Base-by-base conservation (phyloP, 2,888 invertebrate species). In the Dugesia japonica region DNA sequence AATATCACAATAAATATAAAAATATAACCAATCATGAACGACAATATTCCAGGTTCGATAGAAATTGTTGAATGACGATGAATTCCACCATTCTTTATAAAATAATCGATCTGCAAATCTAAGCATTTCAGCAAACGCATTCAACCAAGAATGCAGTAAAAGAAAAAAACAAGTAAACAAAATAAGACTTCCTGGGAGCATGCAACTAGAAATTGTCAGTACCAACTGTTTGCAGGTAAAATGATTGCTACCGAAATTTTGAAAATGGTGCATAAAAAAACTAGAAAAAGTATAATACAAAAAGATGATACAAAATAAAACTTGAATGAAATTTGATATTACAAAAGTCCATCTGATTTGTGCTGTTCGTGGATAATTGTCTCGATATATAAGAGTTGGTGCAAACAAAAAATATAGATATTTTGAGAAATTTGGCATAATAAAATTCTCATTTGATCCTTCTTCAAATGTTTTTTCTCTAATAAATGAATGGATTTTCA, bases 21-120 rank as follows among this genome's bases (percentile, higher is more conserved):
- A 89, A 81, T 92, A 91, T 0, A 95, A 87, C 93, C 94, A 97
- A 80, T 92, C 92, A 83, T 94, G 91, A 0, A 95, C 93, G 0
- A 94, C 89, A n/a, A 91, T 88, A 84, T 97, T 97, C 95, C 95
- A 95, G 1, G 90, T 90, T n/a, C 93, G 89, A 28, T 71, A 79
- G 26, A 20, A 78, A 20, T 75, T 26, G 13, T 42, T 26, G 33
- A 78, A 78, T 26, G 26, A 38, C 1, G 28, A 28, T n/a, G 76
- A 76, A 28, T 78, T 78, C 78, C 78, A 78, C 78, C 78, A 78
- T 28, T 78, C 84, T 85, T 88, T 88, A 82, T 92, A 89, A 87
- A 92, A 89, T 87, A 89, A 87, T 82, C 93, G 85, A 86, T 95
- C 92, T 4, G 89, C 90, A 84, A 95, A 97, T 78, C 88, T 88